phyloP scores from a whole-genome alignment of 2,113 vertebrate genomes.

The Hippocampus guttulatus region DNA sequence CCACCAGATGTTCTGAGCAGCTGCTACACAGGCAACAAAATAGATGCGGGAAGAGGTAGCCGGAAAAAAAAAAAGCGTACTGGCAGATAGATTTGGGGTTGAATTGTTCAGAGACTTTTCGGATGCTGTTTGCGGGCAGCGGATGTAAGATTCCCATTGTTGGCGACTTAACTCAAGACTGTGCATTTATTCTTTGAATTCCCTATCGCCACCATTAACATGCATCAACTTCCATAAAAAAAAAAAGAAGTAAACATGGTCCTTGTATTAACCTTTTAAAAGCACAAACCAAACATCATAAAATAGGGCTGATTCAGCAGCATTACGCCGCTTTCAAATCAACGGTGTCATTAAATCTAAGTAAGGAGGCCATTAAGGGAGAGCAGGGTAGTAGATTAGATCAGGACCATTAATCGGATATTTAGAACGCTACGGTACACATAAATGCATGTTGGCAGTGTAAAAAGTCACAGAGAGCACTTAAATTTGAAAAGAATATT shows the following conservation, averaged over 20 bases:
- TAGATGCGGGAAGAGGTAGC: slow-evolving; percentile 15
- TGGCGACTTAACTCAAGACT: background rate
- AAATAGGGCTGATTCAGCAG: too few relatives aligned
- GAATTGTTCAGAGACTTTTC: slow-evolving; percentile 26
- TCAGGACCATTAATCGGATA: background rate
- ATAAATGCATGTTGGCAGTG: too few relatives aligned
- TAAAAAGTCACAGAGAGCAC: too few relatives aligned
- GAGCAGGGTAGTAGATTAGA: background rate
- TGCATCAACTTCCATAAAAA: too few relatives aligned
- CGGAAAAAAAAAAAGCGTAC: background rate
- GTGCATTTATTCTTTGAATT: background rate
- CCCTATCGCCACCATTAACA: too few relatives aligned
- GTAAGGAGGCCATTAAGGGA: background rate
- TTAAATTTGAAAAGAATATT: too few relatives aligned
- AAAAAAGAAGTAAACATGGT: too few relatives aligned
- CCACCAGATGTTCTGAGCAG: slow-evolving; percentile 64
- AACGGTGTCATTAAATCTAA: background rate
- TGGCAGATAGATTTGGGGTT: slow-evolving; percentile 13
- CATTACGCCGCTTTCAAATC: background rate
- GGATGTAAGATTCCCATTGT: background rate
- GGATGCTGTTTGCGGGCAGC: slow-evolving; percentile 14
- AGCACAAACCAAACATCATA: too few relatives aligned
- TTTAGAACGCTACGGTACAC: too few relatives aligned
- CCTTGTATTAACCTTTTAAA: too few relatives aligned
- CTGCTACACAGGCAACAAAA: slow-evolving; percentile 48